phyloP scores from a whole-genome alignment of 2,888 invertebrate species.

The Lampropteryx suffumata region DNA sequence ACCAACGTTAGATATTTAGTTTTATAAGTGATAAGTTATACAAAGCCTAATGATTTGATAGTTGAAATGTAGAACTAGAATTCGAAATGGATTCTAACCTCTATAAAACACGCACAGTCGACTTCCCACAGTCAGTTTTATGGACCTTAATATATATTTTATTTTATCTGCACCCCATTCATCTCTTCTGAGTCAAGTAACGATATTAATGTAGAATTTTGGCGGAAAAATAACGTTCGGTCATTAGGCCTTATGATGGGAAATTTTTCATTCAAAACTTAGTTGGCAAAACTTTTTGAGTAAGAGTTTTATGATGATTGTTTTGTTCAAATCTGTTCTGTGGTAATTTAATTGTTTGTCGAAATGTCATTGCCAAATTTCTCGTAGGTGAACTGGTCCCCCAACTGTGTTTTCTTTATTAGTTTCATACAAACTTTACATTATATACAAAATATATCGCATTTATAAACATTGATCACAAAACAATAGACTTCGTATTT shows the following conservation, averaged over 20 bases:
- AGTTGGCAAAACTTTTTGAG: conserved; percentile 19
- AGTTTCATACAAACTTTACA: too few species aligned
- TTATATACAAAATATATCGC: too few species aligned
- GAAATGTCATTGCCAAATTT: too few species aligned
- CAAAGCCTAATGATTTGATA: conserved; percentile 22
- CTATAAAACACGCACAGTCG: conserved; percentile 54
- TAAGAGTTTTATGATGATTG: conserved; percentile 12
- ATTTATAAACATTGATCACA: too few species aligned
- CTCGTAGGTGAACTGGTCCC: too few species aligned
- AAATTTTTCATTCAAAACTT: conserved; percentile 31
- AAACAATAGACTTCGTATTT: too few species aligned
- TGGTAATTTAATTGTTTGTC: too few species aligned
- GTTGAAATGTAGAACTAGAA: conserved; percentile 20
- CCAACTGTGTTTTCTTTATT: too few species aligned
- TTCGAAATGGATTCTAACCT: conserved; percentile 41
- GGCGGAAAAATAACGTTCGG: conserved; percentile 37
- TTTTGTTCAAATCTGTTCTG: conserved; percentile 1
- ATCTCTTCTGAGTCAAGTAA: conserved; percentile 49
- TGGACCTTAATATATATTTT: conserved; percentile 53
- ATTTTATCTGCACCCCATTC: conserved; percentile 53
- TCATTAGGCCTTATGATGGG: conserved; percentile 34
- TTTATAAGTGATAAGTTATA: conserved; percentile 19
- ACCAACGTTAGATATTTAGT: too few species aligned
- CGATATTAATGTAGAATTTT: conserved; percentile 42
- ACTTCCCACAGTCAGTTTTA: conserved; percentile 46